Evolutionary conservation across 2,797 vertebrate species (phyloP), one percentile per base, ranked within the genome.

Genomic region (Lateolabrax maculatus): DNA sequence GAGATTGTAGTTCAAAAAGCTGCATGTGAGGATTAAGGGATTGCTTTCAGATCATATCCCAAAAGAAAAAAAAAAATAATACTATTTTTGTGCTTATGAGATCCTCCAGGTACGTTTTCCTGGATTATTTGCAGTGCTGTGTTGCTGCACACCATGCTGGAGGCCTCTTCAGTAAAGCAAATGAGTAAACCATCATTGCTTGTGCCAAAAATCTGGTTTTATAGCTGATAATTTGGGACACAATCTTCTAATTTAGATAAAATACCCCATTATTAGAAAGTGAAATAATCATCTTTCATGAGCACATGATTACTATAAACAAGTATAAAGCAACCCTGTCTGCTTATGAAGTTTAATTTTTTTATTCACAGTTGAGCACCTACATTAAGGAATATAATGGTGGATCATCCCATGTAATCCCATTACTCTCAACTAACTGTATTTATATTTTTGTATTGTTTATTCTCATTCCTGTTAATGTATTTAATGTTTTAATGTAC

Each of bases 351-450:
- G 56, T 67, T 48, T 25, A 3, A 31, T 52, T 44, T 51, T 34
- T 55, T n/a, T 37, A 61, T 57, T 58, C 27, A 48, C 69, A 71
- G 41, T 39, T 56, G 9, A 71, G 71, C 52, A 36, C 9, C 51
- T 25, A 51, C 49, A 48, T 67, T 71, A 48, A 44, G 16, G 49
- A 36, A 48, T 57, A n/a, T 67, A 75, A 58, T 80, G 21, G 48
- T 75, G 52, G 49, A 84, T 77, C 67, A 79, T 77, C 58, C 16
- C 49, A n/a, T 80, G 31, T 79, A 65, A 84, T 69, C 12, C 27
- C 15, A 71, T 73, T 56, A 52, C 36, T 31, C 21, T 48, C 21
- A 41, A 37, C 39, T 31, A 36, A 11, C 4, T 72, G 27, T 27
- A 7, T 67, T 29, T 64, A 12, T 41, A 25, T 66, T 36, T 49